Percentiles rank a stretch among this genome's conserved stretches.
Conservation (phyloP, 2,113 vertebrate genomes). For the Rutilus rutilus region DNA sequence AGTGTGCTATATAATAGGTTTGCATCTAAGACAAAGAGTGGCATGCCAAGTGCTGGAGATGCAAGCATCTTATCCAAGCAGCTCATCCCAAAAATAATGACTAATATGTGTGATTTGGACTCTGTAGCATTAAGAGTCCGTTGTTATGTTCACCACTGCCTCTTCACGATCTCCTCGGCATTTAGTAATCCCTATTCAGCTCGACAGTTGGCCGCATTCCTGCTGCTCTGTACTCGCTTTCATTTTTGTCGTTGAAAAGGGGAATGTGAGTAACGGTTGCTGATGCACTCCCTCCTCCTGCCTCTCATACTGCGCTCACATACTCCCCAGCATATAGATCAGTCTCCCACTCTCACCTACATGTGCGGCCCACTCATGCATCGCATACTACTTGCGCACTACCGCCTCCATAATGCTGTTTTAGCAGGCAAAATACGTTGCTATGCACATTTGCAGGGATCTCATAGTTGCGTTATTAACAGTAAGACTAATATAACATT, state of each 20-base stretch:
- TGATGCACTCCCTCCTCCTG: background rate
- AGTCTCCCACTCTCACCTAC: constrained; percentile 24
- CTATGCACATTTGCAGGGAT: background rate
- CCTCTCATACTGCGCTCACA: constrained; percentile 4
- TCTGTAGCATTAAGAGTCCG: background rate
- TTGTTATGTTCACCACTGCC: constrained; percentile 5
- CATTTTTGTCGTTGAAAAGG: constrained; percentile 26
- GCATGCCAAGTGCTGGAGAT: background rate
- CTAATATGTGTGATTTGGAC: background rate
- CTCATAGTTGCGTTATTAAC: background rate
- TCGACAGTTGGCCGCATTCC: constrained; percentile 15
- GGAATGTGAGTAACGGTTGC: constrained; percentile 21
- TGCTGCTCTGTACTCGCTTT: background rate
- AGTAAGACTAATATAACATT: background rate
- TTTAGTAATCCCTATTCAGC: constrained; percentile 30
- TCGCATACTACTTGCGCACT: background rate
- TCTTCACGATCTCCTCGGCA: background rate
- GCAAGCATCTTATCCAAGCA: background rate
- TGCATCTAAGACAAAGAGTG: background rate
- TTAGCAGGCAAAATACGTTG: background rate
- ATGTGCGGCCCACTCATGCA: constrained; percentile 16
- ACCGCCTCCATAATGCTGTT: background rate
- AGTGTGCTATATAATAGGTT: background rate
- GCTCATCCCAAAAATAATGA: background rate
- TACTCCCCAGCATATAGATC: constrained; percentile 24